Conservation (phyloP, 2,888 invertebrate genomes). For the Eristalinus aeneus region DNA sequence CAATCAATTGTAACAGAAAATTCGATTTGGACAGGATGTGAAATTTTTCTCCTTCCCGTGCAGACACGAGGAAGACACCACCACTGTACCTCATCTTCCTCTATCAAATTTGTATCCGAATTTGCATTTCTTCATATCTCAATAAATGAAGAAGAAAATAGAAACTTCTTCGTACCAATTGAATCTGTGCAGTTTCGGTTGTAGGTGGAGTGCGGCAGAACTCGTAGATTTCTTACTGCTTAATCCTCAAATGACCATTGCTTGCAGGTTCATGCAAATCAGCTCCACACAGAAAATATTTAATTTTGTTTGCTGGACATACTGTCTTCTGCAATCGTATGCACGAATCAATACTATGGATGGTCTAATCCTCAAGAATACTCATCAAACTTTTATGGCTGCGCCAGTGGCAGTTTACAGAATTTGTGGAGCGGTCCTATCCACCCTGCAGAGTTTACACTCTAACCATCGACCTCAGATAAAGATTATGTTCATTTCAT, state of each 20-base stretch:
- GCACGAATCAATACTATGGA: background rate
- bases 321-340: background rate
- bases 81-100: background rate
- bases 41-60: conserved; percentile 22
- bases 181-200: background rate
- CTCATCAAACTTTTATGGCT: conserved; percentile 28
- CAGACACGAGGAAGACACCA: background rate
- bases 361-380: background rate
- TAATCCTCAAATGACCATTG: background rate
- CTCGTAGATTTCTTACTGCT: background rate
- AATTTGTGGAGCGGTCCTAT: background rate
- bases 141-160: no score
- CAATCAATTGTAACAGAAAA: conserved; percentile 46
- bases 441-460: background rate
- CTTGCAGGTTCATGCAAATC: background rate
- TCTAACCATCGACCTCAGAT: background rate
- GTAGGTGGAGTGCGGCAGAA: background rate
- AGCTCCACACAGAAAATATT: conserved; percentile 12
- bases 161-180: background rate
- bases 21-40: conserved; percentile 39
- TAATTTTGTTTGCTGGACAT: conserved; percentile 23
- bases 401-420: conserved; percentile 34
- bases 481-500: conserved; percentile 29
- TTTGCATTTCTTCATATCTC: conserved; percentile 7
- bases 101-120: background rate